These are phyloP conservation scores for Netelia inedita DNA, from an alignment of 2,888 invertebrate genomes.

Conservation along the genomic window DNA sequence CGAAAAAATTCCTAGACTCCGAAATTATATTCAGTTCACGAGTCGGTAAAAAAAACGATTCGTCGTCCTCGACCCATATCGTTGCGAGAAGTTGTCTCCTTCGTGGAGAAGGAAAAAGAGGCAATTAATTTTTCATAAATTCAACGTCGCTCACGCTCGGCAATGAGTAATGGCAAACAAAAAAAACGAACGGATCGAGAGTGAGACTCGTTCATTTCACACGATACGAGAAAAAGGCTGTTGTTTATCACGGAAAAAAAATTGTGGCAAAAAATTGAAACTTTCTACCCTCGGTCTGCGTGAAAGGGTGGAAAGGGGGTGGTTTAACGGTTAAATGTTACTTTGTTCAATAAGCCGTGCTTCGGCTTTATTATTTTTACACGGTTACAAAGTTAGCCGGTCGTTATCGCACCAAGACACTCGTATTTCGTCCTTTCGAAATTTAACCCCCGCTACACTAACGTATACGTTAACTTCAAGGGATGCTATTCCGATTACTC, in stretches of 20 bases:
- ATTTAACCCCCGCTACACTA: neutral
- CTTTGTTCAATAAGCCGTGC: too few species aligned
- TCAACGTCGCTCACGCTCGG: neutral
- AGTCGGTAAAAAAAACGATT: neutral
- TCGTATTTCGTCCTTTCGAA: neutral
- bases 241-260: neutral
- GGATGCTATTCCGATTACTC: constrained; percentile 43
- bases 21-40: constrained; percentile 70
- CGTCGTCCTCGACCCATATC: neutral
- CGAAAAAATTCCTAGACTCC: constrained; percentile 31
- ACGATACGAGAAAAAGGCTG: neutral
- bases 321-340: too few species aligned
- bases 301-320: neutral
- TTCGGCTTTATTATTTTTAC: too few species aligned
- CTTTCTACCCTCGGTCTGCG: neutral
- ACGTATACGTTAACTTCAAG: neutral
- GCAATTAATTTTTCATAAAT: constrained; percentile 38
- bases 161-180: neutral
- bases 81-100: constrained; percentile 23
- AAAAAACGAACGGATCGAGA: neutral
- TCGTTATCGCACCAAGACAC: neutral
- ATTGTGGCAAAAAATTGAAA: neutral
- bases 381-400: neutral
- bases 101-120: constrained; percentile 12
- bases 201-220: neutral